These are phyloP conservation scores for Rattus rattus DNA, from an alignment of 2,113 vertebrate genomes.

Conservation along the genomic window DNA sequence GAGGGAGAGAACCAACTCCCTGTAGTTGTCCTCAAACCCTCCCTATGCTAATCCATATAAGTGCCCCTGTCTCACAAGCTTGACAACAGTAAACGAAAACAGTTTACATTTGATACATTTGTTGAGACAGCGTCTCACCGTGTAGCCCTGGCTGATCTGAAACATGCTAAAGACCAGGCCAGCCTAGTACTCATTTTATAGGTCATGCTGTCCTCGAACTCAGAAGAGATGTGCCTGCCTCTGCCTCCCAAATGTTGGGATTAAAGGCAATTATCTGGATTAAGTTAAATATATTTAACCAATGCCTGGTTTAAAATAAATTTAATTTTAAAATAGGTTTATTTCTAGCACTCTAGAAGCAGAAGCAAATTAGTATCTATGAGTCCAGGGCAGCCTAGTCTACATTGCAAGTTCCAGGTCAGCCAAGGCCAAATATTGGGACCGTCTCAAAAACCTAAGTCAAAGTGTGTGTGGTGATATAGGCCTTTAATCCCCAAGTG, in stretches of 20 bases:
- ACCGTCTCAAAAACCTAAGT: background rate
- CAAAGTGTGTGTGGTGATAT: too few species aligned
- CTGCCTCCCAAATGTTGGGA: background rate
- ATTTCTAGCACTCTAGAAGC: background rate
- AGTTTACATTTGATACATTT: background rate
- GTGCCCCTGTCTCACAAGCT: background rate
- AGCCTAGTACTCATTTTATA: background rate
- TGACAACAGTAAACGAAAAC: background rate
- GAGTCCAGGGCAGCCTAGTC: background rate
- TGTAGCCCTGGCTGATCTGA: background rate
- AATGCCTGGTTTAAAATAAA: background rate
- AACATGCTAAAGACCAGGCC: background rate
- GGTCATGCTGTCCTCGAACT: background rate
- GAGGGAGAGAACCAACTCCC: background rate
- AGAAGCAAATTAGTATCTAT: background rate
- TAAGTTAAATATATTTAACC: background rate
- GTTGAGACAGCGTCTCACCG: background rate
- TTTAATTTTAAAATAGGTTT: background rate
- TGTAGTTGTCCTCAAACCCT: background rate
- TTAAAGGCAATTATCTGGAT: background rate
- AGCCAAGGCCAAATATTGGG: background rate
- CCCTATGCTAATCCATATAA: background rate
- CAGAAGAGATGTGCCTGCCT: background rate
- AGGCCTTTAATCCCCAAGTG: background rate
- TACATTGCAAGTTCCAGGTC: background rate